phyloP scores from a whole-genome alignment of 2,888 invertebrate species.

The Emmelina monodactyla region DNA sequence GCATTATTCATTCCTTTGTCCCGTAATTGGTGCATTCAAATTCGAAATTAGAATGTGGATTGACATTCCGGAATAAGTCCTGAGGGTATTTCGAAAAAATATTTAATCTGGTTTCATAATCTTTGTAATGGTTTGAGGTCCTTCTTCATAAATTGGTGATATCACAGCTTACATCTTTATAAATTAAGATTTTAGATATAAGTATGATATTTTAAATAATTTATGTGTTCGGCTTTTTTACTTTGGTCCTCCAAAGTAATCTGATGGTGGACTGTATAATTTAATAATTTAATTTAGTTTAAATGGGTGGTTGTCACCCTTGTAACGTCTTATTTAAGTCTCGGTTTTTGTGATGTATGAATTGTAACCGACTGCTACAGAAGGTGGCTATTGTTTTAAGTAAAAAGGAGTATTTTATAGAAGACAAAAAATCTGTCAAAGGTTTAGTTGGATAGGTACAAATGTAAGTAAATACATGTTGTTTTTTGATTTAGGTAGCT shows the following conservation, averaged over 20 bases:
- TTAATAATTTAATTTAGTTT: conserved; percentile 49
- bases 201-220: conserved; percentile 47
- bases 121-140: conserved; percentile 30
- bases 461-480: too few relatives aligned
- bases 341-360: neutral
- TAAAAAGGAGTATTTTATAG: too few relatives aligned
- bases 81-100: conserved; percentile 11
- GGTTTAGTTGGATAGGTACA: too few relatives aligned
- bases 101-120: conserved; percentile 39
- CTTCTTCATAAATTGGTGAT: conserved; percentile 42
- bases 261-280: conserved; percentile 44
- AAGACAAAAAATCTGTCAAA: too few relatives aligned
- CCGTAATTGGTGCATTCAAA: too few relatives aligned
- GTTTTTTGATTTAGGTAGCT: too few relatives aligned
- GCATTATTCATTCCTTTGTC: too few relatives aligned
- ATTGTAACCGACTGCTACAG: neutral
- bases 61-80: neutral
- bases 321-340: conserved; percentile 5
- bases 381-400: neutral
- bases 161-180: conserved; percentile 48
- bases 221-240: conserved; percentile 33
- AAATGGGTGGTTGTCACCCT: conserved; percentile 41
- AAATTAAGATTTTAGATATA: conserved; percentile 48
- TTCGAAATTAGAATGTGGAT: too few relatives aligned
- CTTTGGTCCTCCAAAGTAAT: conserved; percentile 37